These are phyloP conservation scores for Zaprionus kolodkinae DNA, from an alignment of 1,140 invertebrate genomes.

Conservation along the genomic window DNA sequence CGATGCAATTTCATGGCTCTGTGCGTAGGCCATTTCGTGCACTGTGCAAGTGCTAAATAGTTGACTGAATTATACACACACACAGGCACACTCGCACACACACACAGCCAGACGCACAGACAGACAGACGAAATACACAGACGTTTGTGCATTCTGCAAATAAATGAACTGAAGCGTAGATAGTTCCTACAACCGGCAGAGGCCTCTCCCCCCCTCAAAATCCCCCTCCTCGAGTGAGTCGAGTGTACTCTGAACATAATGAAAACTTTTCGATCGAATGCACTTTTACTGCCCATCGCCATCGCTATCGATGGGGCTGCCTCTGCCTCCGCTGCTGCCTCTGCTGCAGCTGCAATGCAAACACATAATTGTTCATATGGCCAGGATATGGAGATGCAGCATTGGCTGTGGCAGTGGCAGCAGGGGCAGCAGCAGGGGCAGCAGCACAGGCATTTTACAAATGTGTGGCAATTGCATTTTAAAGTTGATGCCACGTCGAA, in stretches of 20 bases:
- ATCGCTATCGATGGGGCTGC: slow-evolving; percentile 24
- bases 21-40: slow-evolving; percentile 66
- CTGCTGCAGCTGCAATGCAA: slow-evolving; percentile 46
- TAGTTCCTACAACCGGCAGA: slow-evolving; percentile 46
- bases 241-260: slow-evolving; percentile 64
- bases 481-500: slow-evolving; percentile 44
- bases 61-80: slow-evolving; percentile 67
- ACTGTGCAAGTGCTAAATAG: slow-evolving; percentile 77
- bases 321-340: too few relatives aligned
- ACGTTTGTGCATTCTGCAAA: slow-evolving; percentile 52
- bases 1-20: slow-evolving; percentile 77
- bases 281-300: slow-evolving; percentile 57
- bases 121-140: slow-evolving; percentile 9
- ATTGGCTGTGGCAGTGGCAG: slow-evolving; percentile 19
- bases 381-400: slow-evolving; percentile 57
- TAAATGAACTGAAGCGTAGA: slow-evolving; percentile 78
- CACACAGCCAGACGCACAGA: slow-evolving; percentile 4
- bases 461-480: slow-evolving; percentile 56
- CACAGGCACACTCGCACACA: slow-evolving; percentile 20
- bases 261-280: slow-evolving; percentile 81
- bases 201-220: background rate
- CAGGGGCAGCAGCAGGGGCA: slow-evolving; percentile 2
- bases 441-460: slow-evolving; percentile 46
- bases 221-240: slow-evolving; percentile 8
- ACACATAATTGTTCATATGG: slow-evolving; percentile 66